Evolutionary conservation across 92 coral and sea anemone species (phyloP), one percentile per base, ranked within the genome.

Genomic region (Meandrina meandrites): DNA sequence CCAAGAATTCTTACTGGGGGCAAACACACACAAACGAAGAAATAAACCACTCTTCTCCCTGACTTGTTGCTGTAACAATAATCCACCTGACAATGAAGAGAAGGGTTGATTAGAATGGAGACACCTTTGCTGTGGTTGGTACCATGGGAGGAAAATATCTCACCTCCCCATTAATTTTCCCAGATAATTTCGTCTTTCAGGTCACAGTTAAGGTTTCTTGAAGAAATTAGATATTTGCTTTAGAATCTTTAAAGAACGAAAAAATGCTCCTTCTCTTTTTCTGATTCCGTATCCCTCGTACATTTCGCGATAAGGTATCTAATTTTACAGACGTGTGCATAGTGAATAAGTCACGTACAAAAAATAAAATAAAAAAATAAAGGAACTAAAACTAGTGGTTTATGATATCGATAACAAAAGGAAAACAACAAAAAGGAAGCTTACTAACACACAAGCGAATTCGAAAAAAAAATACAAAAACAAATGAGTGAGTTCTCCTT

Each of bases 241-340:
- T 53, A 16, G 1, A 17, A 56, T 56, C 62, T 56, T 56, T 56
- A 34, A 67, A 62, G 69, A 22, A 62, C 32, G 34, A 67, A 67
- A n/a, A 27, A 67, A 67, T n/a, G n/a, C 72, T 67, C 72, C 72
- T 67, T 67, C 72, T n/a, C 34, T 67, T 67, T n/a, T 5, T 67
- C 34, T 1, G 72, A 30, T 67, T 13, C 13, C 72, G 13, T n/a
- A 67, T 67, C 2, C 72, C 72, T n/a, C 72, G 32, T n/a, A 67
- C 72, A 67, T 67, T 67, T 0, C 5, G 34, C 34, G 34, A 67
- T n/a, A 67, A n/a, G n/a, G n/a, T 67, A n/a, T 64, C 70, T 64
- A 24, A 64, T 22, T 24, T 64, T 64, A 67, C 72, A 1, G 72
- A 30, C 0, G 34, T 67, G 0, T 67, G 72, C 35, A n/a, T 3